Conservation (phyloP, 2,113 vertebrate genomes). For the Cairina moschata region DNA sequence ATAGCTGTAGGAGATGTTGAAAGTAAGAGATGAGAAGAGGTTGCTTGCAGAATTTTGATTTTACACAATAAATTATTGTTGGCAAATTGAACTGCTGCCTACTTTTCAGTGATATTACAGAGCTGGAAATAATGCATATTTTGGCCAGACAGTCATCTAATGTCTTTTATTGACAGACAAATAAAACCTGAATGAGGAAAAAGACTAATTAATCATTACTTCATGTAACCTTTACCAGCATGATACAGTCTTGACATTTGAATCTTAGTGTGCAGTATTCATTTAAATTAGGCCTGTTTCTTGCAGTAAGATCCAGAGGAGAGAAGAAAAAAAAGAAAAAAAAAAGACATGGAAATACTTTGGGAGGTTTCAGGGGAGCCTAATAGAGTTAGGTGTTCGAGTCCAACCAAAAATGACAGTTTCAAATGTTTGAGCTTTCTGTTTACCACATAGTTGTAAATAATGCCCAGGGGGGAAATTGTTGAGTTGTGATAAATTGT, state of each 20-base stretch:
- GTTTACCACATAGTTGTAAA: neutral
- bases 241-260: slow-evolving; percentile 1
- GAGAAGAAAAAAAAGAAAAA: no score
- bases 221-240: slow-evolving; percentile 5
- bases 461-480: slow-evolving; percentile 29
- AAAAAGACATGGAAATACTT: neutral
- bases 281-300: neutral
- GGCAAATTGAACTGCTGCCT: neutral
- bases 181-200: neutral
- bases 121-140: neutral
- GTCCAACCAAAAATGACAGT: neutral
- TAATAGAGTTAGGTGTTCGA: neutral
- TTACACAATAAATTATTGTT: neutral
- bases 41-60: slow-evolving; percentile 5
- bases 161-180: neutral
- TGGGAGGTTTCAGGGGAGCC: neutral
- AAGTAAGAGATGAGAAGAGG: slow-evolving; percentile 41
- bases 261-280: neutral
- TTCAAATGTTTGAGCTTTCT: neutral
- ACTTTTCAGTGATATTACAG: neutral
- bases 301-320: neutral
- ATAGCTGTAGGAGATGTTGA: slow-evolving; percentile 13
- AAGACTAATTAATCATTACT: slow-evolving; percentile 10
- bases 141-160: neutral
- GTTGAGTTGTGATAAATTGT: slow-evolving; percentile 58